Evolutionary conservation across 2,888 invertebrate species (phyloP), one percentile per base, ranked within the genome.

Genomic region (Heliconius aoede): DNA sequence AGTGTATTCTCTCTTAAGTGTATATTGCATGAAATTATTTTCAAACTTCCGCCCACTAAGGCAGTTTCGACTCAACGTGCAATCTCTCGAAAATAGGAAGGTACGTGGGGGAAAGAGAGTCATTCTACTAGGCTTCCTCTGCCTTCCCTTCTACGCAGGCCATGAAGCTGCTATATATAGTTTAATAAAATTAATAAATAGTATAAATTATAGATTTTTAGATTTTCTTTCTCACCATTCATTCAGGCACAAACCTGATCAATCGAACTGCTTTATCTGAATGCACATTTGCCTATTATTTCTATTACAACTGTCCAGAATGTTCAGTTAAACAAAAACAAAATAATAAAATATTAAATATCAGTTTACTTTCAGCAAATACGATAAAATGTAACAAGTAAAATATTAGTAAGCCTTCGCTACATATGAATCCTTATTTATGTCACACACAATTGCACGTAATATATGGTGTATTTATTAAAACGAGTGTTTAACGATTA

Each of bases 401-500:
- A 65, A 76, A 76, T 69, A 65, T 76, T 76, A 76, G 72, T 62
- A 64, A 40, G 72, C 72, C 76, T 58, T 72, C 60, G 74, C 67
- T 75, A 75, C 67, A 78, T 78, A 46, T 75, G 72, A 73, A 72
- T 77, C 73, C 62, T 72, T 68, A 55, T 79, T 78, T 78, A 76
- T 76, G 77, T 61, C 77, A 73, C 76, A 74, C 71, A 78, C 78
- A 78, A 78, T 73, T 76, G 73, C 73, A 75, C 68, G 77, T 76
- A 80, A 76, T 79, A 74, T 77, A 83, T 81, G 84, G 84, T 28
- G 76, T 78, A 87, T 86, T 88, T 86, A 88, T 86, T 86, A 86
- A 85, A 88, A 87, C 85, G 87, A 86, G 89, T 88, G 88, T 89
- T 91, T 89, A 89, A 91, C 87, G 87, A 89, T 90, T 88, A 89